Conservation (phyloP, 2,113 vertebrate species). For the Dromiciops gliroides region DNA sequence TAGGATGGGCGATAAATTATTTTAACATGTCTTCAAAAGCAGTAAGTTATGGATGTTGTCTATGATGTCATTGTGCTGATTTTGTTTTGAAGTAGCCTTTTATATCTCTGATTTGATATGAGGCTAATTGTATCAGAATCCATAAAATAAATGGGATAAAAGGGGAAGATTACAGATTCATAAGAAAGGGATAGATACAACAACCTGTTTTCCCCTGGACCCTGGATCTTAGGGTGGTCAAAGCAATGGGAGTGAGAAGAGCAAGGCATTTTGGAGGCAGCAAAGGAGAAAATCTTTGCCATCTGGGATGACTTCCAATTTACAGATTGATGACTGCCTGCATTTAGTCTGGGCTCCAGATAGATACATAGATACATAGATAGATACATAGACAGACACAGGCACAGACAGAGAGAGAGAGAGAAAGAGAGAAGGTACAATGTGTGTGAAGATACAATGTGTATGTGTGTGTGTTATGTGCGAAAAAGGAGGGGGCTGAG, state of each 20-base stretch:
- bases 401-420: no score
- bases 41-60: background rate
- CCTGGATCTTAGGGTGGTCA: background rate
- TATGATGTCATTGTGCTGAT: conserved; percentile 12
- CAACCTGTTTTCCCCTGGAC: background rate
- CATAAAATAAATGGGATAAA: conserved; percentile 17
- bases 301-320: conserved; percentile 4
- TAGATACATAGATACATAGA: no score
- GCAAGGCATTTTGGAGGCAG: conserved; percentile 11
- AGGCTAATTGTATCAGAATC: background rate
- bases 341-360: background rate
- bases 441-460: background rate
- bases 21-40: conserved; percentile 33
- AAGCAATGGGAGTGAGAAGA: conserved; percentile 21
- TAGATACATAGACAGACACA: no score
- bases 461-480: background rate
- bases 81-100: background rate
- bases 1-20: conserved; percentile 46
- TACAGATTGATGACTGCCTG: conserved; percentile 30
- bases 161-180: background rate
- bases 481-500: background rate
- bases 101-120: background rate
- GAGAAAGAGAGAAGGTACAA: no score
- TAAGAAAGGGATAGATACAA: background rate
- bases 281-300: conserved; percentile 25